Base-by-base conservation (phyloP, 2,797 vertebrate genomes). In the Rhabdomys pumilio region DNA sequence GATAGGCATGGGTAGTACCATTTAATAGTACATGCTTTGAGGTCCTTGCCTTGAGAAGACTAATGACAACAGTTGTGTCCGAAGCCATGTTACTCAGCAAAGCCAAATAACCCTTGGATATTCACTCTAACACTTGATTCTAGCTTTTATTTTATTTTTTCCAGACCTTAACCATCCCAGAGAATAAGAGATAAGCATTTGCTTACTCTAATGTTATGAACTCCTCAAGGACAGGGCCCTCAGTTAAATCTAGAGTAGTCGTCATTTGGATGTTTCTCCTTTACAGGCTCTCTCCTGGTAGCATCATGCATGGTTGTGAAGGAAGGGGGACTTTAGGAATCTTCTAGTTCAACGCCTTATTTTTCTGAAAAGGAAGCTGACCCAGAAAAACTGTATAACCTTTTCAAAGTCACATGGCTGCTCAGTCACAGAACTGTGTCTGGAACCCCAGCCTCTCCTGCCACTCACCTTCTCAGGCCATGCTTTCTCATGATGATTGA, bases 351-450 rank as follows among this genome's bases (percentile, higher is more conserved):
- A 57, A 19, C 47, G 72, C 47, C 20, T 83, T 92, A 31, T 97
- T 85, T 96, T 91, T 44, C 57, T 63, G 57, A 72, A 77, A 81
- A 91, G 17, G 26, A 94, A 95, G n/a, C 22, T 31, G 14, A 63
- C 47, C 24, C 73, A 80, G 53, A 89, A 90, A 94, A 95, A 88
- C 57, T 26, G 53, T 41, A 57, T 2, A 10, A 90, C 65, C 69
- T 96, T 92, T 44, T 88, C 61, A 96, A 97, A 88, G 94, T 92
- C 94, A 89, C 50, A 80, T 2, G 72, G 67, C 61, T 86, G 73
- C 67, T 91, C 67, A 34, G 55, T 89, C 44, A 77, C 76, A 85
- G 81, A 77, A 75, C 19, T 77, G 47, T 1, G 22, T 22, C 72
- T 57, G 44, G 92, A 90, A 82, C 61, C 47, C 38, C 19, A 59